Percentiles rank a stretch among this genome's conserved stretches.
Evolutionary conservation across 2,888 invertebrate genomes (phyloP).

Genomic region (Heliothis peltigera): DNA sequence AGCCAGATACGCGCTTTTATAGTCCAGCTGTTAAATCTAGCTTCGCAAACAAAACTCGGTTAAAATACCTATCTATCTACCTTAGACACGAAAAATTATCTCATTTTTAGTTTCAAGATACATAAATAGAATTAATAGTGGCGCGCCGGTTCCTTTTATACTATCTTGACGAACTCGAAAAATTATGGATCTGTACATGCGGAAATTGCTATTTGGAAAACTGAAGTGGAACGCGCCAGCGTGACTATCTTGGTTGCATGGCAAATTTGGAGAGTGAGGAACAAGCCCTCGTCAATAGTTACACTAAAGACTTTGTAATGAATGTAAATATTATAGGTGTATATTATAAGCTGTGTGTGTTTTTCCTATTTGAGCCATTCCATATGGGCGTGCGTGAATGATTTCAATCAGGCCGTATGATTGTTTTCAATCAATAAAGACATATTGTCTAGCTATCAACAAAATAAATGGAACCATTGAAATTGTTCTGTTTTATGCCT

Average conservation of each 20-base stretch:
- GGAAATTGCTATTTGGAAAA: too few species aligned
- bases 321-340: not conserved
- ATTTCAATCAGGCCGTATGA: constrained; percentile 42
- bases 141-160: too few species aligned
- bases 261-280: too few species aligned
- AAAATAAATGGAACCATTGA: constrained; percentile 26
- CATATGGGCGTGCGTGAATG: constrained; percentile 28
- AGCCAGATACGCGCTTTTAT: constrained; percentile 7
- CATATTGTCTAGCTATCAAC: constrained; percentile 21
- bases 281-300: not conserved
- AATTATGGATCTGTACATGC: too few species aligned
- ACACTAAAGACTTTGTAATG: not conserved
- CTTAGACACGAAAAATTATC: constrained; percentile 7
- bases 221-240: too few species aligned
- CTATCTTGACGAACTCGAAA: too few species aligned
- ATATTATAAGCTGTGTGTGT: constrained; percentile 3
- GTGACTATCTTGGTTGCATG: too few species aligned
- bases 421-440: constrained; percentile 52
- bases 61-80: constrained; percentile 4
- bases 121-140: constrained; percentile 13
- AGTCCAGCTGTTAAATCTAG: constrained; percentile 24
- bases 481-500: constrained; percentile 8
- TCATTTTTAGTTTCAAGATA: not conserved
- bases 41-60: constrained; percentile 16
- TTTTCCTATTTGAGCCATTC: constrained; percentile 14